These are phyloP conservation scores for Elaphurus davidianus DNA, from an alignment of 2,113 vertebrate species.

Conservation along the genomic window DNA sequence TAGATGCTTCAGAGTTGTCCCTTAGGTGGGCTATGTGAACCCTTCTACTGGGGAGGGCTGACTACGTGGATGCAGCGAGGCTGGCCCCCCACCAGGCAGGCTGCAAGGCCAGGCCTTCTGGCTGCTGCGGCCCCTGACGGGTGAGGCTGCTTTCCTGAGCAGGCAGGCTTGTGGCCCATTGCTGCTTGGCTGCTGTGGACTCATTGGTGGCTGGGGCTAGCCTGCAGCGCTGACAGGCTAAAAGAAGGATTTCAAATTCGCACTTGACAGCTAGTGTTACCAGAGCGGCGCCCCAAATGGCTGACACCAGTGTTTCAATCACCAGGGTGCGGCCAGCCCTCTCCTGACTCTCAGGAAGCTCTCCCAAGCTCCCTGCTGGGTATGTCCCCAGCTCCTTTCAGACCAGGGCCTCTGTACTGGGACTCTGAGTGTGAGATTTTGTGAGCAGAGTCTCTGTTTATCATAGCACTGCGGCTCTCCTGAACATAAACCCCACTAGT, in stretches of 20 bases:
- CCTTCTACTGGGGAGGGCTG: background rate
- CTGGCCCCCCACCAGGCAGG: background rate
- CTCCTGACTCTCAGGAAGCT: background rate
- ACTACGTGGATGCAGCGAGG: background rate
- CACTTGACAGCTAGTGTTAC: background rate
- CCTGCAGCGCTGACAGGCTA: background rate
- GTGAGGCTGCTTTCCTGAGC: background rate
- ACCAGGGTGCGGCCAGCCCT: background rate
- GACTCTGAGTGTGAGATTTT: background rate
- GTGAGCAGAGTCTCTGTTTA: background rate
- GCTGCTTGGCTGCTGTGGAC: background rate
- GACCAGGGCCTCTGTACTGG: background rate
- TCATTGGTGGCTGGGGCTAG: background rate
- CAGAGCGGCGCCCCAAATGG: background rate
- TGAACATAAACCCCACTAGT: background rate
- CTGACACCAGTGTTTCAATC: background rate
- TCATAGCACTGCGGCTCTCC: background rate
- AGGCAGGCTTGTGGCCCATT: background rate
- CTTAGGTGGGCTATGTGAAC: background rate
- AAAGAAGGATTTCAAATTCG: background rate
- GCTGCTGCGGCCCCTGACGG: background rate
- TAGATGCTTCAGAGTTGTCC: background rate
- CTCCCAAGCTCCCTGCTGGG: background rate
- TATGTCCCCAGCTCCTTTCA: background rate
- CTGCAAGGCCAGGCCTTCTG: background rate